These are phyloP conservation scores for Physella acuta DNA, from an alignment of 1,140 invertebrate genomes.

Conservation along the genomic window DNA sequence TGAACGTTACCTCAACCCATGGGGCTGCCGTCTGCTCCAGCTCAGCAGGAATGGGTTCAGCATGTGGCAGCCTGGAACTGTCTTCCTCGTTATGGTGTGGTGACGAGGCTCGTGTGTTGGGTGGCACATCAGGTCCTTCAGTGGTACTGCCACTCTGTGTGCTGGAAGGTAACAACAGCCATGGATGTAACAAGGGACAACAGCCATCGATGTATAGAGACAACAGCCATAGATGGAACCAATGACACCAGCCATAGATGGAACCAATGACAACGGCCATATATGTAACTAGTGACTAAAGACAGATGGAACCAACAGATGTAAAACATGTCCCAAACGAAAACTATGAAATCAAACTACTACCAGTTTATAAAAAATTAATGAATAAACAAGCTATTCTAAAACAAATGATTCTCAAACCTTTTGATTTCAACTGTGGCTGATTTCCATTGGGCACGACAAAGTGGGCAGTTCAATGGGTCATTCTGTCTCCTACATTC, in stretches of 20 bases:
- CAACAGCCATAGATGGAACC: too few species aligned
- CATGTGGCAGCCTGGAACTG: constrained; percentile 47
- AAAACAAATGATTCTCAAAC: too few species aligned
- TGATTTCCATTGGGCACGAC: constrained; percentile 56
- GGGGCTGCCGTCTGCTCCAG: constrained; percentile 48
- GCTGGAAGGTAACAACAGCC: constrained; percentile 17
- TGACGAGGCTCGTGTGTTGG: constrained; percentile 49
- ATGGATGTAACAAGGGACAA: too few species aligned
- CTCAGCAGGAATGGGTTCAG: constrained; percentile 59
- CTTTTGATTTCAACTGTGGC: constrained; percentile 45
- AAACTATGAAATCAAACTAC: background rate
- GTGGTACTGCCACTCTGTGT: constrained; percentile 24
- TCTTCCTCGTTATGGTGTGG: constrained; percentile 42
- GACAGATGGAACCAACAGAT: too few species aligned
- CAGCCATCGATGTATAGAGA: too few species aligned
- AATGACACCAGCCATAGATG: too few species aligned
- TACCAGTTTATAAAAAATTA: too few species aligned
- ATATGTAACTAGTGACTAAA: too few species aligned
- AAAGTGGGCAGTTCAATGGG: constrained; percentile 60
- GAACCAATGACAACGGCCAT: too few species aligned
- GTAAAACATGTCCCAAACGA: background rate
- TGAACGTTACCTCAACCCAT: constrained; percentile 53
- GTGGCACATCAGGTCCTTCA: constrained; percentile 40
- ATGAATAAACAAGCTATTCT: too few species aligned
- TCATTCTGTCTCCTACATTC: constrained; percentile 59